A percentile compares a stretch with the other conserved stretches of the same genome.
phyloP scores from a whole-genome alignment of 1,140 invertebrate genomes.

The Drosophila tani region DNA sequence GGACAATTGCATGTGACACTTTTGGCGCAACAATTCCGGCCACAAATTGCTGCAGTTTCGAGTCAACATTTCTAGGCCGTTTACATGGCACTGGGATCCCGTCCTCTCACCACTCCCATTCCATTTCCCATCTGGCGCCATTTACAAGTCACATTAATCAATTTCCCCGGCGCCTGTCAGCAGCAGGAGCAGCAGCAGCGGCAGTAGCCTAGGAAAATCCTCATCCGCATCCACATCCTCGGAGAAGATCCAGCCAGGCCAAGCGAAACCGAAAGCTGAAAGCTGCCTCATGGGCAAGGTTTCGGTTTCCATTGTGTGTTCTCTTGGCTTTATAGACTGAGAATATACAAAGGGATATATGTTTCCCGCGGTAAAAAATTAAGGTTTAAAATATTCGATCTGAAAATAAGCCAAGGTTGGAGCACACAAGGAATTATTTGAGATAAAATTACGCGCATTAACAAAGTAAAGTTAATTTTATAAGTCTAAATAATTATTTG shows the following conservation, averaged over 20 bases:
- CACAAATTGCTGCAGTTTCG: conserved; percentile 61
- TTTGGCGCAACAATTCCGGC: conserved; percentile 69
- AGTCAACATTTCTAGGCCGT: conserved; percentile 39
- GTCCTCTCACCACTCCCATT: not conserved
- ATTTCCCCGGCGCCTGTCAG: conserved; percentile 66
- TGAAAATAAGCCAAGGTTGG: no score
- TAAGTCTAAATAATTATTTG: not conserved
- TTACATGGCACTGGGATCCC: not conserved
- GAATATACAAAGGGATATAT: not conserved
- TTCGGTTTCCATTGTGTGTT: conserved; percentile 39
- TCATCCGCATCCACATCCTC: not conserved
- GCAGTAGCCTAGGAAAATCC: conserved; percentile 13
- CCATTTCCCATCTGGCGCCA: conserved; percentile 59
- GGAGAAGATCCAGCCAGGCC: conserved; percentile 37
- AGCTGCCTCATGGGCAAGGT: conserved; percentile 55
- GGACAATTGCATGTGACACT: conserved; percentile 67
- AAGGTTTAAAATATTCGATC: no score
- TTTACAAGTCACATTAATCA: conserved; percentile 80
- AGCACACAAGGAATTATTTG: not conserved
- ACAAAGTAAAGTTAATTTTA: no score
- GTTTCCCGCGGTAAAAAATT: no score
- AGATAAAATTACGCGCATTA: no score
- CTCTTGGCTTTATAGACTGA: conserved; percentile 3
- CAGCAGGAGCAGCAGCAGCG: conserved; percentile 44
- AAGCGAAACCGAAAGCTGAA: conserved; percentile 78